Evolutionary conservation across 2,888 invertebrate species (phyloP), one percentile per base, ranked within the genome.

Genomic region (Zelleria hepariella): DNA sequence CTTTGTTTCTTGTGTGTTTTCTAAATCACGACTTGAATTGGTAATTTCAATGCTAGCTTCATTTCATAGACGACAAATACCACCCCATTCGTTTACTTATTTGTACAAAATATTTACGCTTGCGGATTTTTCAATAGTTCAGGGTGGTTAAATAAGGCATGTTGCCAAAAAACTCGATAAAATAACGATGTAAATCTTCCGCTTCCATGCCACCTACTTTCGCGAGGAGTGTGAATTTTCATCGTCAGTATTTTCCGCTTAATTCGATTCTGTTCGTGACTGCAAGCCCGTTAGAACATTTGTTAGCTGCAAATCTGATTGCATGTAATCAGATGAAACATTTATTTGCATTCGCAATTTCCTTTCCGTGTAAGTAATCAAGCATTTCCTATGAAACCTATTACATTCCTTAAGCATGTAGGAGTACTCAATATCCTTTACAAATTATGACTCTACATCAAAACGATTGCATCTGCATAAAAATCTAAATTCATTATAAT

Each of bases 1-100:
- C 27, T 55, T 42, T 21, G 18, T 67, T 63, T 64, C 65, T 64
- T 63, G 66, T 65, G 65, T 55, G 58, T 61, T 56, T 54, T 42
- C 27, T 59, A 62, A 59, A 62, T 59, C 59, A 57, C 60, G n/a
- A n/a, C n/a, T n/a, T n/a, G n/a, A n/a, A n/a, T n/a, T n/a, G n/a
- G n/a, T n/a, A n/a, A n/a, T n/a, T n/a, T n/a, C n/a, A n/a, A n/a
- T n/a, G n/a, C n/a, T n/a, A n/a, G n/a, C n/a, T n/a, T n/a, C n/a
- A n/a, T n/a, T n/a, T n/a, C n/a, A n/a, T n/a, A n/a, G n/a, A n/a
- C n/a, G n/a, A n/a, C n/a, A n/a, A n/a, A n/a, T n/a, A n/a, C n/a
- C n/a, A n/a, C n/a, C n/a, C n/a, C n/a, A n/a, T n/a, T n/a, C n/a
- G n/a, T n/a, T n/a, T n/a, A n/a, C n/a, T n/a, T n/a, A n/a, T n/a